Evolutionary conservation across 2,113 vertebrate species (phyloP), one percentile per base, ranked within the genome.

Genomic region (Petrocephalus microphthalmus): DNA sequence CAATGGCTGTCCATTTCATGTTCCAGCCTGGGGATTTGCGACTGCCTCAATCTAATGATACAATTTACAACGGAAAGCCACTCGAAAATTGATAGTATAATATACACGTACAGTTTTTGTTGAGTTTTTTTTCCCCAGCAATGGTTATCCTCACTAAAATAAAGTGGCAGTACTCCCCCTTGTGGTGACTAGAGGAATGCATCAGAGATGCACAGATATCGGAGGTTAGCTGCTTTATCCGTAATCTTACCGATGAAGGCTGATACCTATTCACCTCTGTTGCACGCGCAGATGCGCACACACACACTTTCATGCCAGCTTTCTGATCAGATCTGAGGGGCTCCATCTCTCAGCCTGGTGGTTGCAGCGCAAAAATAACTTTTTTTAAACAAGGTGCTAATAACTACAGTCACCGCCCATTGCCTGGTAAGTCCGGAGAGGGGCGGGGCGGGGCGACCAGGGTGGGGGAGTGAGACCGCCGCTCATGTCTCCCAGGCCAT

Each of bases 401-500:
- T 15, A 86, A 54, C 53, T 86, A 51, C 19, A 57, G 85, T 19
- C 33, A 57, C 6, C 6, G 29, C 51, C 42, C 45, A 17, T 67
- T 67, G 19, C 45, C 51, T 54, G 81, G 81, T 29, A 51, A 84
- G 47, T 25, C 83, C 49, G 1, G 22, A n/a, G 49, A 3, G n/a
- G 52, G 52, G 51, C 11, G 29, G 51, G 52, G 51, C 25, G 52
- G 54, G 17, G 15, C 29, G 51, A 11, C 51, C 15, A 25, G 4
- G 37, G 33, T 20, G 56, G 33, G 17, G 33, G 8, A 0, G 0
- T 15, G 45, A 45, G 37, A 10, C 91, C 93, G 87, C 89, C 25
- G 89, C 94, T 99, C 97, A 99, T 92, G 97, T 97, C 93, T 99
- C 98, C 98, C 98, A 99, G 92, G 93, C 96, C 93, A 96, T 96